Base-by-base conservation (phyloP, 2,113 vertebrate species). In the Eulemur macaco region DNA sequence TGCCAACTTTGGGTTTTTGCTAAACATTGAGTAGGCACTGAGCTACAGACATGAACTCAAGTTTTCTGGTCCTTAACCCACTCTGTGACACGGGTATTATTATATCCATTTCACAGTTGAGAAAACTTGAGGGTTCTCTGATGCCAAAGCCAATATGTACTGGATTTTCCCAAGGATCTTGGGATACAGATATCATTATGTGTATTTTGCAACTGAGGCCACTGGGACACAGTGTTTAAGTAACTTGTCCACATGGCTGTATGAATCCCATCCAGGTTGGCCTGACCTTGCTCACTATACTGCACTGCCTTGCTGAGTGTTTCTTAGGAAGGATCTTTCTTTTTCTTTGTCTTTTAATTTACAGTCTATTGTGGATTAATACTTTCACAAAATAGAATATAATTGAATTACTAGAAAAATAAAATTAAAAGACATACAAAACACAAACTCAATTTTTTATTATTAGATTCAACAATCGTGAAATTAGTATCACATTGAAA, bases 351-450 rank as follows among this genome's bases (percentile, higher is more conserved):
- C 7, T n/a, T 68, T 45, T 42, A 73, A 42, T 45, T 76, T 95
- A 31, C 1, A 29, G 47, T 73, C 63, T 64, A 14, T 73, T 74
- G 17, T 42, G n/a, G 39, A 25, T 80, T 76, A 12, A 66, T 71
- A 21, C 6, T 83, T 84, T 90, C 5, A 42, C 56, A 81, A 95
- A 92, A 73, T 39, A 81, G n/a, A 78, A 78, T 64, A n/a, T 69
- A 89, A 52, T 23, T 47, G 20, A 93, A 76, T 89, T 91, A 66
- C 47, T 73, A 27, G 64, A 52, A 91, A 93, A 64, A 58, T 21
- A 92, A 73, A 96, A 89, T 73, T 45, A 13, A 52, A 76, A 92
- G 6, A 29, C 50, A 84, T 68, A 3, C 4, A 86, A 91, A 89
- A 78, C 29, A 69, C 15, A 86, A 92, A 64, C 31, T 69, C 23